Base-by-base conservation (phyloP, 2,888 invertebrate species). In the Timandra comae region DNA sequence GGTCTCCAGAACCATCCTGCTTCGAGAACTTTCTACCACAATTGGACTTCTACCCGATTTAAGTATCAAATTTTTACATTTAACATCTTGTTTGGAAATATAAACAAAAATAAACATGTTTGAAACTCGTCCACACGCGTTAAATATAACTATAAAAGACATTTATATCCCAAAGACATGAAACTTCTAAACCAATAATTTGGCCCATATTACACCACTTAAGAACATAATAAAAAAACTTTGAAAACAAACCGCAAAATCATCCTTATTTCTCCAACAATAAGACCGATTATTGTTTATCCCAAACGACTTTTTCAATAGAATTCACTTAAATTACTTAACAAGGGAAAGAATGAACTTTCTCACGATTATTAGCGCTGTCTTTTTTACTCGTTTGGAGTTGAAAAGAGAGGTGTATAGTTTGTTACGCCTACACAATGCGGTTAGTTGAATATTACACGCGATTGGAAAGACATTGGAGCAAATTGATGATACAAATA, bases 401-500 rank as follows among this genome's bases (percentile, higher is more conserved):
- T 29, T 12, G 11, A 39, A 32, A 23, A 33, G 44, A 46, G 37
- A 46, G 31, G 43, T 33, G 29, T 23, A 21, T 24, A 29, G 41
- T 35, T 35, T 39, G 44, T 43, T 21, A 46, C 59, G 36, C 56
- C 59, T 43, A 59, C 57, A 41, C 34, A 24, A 28, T 35, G 27
- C 33, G 30, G 31, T 33, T 33, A 31, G 30, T 35, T n/a, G 27
- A 35, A 33, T 30, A 30, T 11, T 45, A 41, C 56, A 59, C 50
- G 54, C 54, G 45, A 57, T 54, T 46, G 43, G 43, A 29, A 44
- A 48, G 43, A 41, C 35, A 33, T 35, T 43, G 37, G 43, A 38
- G 36, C 41, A 50, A 54, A 58, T 55, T 47, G 44, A 51, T 46
- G 38, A 51, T 49, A 45, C 49, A n/a, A n/a, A 50, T 41, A 47